These are phyloP conservation scores for Drosophila fungiperda DNA, from an alignment of 2,888 invertebrate genomes.

Conservation along the genomic window DNA sequence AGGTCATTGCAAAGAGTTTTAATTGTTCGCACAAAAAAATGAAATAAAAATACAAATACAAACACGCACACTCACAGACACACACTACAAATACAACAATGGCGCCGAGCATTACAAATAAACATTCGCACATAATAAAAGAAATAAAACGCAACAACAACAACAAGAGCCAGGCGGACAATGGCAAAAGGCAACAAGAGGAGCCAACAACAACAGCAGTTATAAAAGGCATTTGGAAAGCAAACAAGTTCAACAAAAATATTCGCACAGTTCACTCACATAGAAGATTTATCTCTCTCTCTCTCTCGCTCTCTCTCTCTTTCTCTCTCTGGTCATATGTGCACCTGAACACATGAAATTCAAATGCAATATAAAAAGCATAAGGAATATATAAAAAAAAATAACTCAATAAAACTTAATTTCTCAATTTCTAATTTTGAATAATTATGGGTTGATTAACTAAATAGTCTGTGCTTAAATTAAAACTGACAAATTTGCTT, in stretches of 20 bases:
- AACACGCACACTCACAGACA: conserved; percentile 38
- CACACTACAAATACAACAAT: conserved; percentile 55
- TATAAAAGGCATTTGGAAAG: conserved; percentile 62
- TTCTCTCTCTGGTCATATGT: conserved; percentile 23
- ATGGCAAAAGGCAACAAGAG: conserved; percentile 59
- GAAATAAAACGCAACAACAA: conserved; percentile 76
- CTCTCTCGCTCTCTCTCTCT: neutral
- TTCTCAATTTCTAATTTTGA: neutral
- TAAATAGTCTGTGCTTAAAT: neutral
- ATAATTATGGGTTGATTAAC: neutral
- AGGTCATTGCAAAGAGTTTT: conserved; percentile 85
- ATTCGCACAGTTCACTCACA: conserved; percentile 59
- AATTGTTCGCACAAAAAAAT: conserved; percentile 83
- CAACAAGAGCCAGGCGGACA: conserved; percentile 50
- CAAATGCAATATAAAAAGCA: conserved; percentile 7
- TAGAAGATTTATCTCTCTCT: conserved; percentile 18
- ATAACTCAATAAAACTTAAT: neutral
- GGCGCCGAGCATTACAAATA: conserved; percentile 74
- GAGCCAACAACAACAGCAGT: conserved; percentile 45
- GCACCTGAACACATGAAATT: conserved; percentile 44
- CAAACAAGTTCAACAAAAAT: conserved; percentile 62
- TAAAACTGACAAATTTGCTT: neutral
- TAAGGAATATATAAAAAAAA: neutral
- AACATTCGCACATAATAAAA: conserved; percentile 81
- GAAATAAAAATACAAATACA: conserved; percentile 63